Base-by-base conservation (phyloP, 2,888 invertebrate genomes). In the Drosophila neonasuta region DNA sequence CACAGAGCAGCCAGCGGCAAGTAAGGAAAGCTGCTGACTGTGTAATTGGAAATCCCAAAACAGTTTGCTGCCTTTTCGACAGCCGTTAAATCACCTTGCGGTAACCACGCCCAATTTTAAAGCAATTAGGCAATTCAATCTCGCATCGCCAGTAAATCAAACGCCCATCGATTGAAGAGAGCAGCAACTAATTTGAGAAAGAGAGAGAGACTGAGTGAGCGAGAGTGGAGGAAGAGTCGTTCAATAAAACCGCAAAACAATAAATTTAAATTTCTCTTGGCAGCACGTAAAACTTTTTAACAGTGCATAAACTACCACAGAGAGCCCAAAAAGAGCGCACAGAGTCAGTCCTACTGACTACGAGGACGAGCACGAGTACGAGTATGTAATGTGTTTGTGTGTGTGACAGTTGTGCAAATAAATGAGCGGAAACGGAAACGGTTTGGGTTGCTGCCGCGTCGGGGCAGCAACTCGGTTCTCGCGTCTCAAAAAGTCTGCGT, bases 341-440 rank as follows among this genome's bases (percentile, higher is more conserved):
- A 24, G 24, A 24, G 24, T 24, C 24, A 5, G 24, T 24, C 24
- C 24, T 6, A 24, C 24, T 24, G 24, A 24, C 24, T 24, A 24
- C 24, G 24, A 24, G 24, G 24, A 24, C 24, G 24, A 24, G 24
- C 6, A 24, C 6, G 24, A 24, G 24, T 24, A 6, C 24, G 24
- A 24, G 24, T 24, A 6, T 24, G 24, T 24, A 24, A 24, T 24
- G 36, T 61, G 48, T 57, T 36, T 60, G 42, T 62, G 54, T 65
- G 66, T 70, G 72, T 86, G 80, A 86, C 86, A 86, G 81, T 77
- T 69, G 58, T 56, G 72, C 69, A 84, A 82, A 86, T 79, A 81
- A 81, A 84, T 86, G 82, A 86, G 68, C 80, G 86, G 79, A 86
- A 80, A 74, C 80, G 86, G 81, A 86, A 84, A 81, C 67, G 76